Percentiles rank a stretch among this genome's conserved stretches.
Evolutionary conservation across 53 echinoderm and acorn worm genomes (phyloP).

Genomic region (Paelopatides confundens): DNA sequence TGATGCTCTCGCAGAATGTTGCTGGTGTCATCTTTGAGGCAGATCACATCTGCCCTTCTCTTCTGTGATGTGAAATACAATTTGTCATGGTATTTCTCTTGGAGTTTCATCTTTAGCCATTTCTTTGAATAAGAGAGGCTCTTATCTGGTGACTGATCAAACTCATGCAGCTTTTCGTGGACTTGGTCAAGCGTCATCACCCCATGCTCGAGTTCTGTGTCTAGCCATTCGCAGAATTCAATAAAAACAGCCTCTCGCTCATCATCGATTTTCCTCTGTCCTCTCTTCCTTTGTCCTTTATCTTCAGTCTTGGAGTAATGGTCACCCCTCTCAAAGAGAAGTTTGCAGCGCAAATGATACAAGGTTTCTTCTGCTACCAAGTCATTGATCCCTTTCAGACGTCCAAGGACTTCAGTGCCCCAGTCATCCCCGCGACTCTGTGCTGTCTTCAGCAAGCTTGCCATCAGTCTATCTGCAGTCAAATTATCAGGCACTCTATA

Average conservation of each 20-base stretch:
- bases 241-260: constrained; percentile 60
- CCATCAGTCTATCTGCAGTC: too few relatives aligned
- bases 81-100: constrained; percentile 62
- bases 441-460: too few relatives aligned
- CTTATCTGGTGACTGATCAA: neutral
- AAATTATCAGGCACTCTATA: too few relatives aligned
- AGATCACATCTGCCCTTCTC: constrained; percentile 63
- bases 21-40: constrained; percentile 59
- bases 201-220: constrained; percentile 67
- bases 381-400: neutral
- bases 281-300: too few relatives aligned
- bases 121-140: neutral
- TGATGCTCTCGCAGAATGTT: constrained; percentile 61
- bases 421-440: neutral
- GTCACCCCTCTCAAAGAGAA: constrained; percentile 52
- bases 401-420: neutral
- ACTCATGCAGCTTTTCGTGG: constrained; percentile 34
- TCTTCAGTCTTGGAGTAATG: constrained; percentile 51
- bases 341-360: neutral
- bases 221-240: constrained; percentile 69
- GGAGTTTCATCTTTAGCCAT: constrained; percentile 26
- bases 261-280: too few relatives aligned
- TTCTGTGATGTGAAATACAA: constrained; percentile 60
- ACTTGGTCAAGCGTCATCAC: too few relatives aligned
- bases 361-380: neutral